These are phyloP conservation scores for Aphelenchoides fujianensis DNA, from an alignment of 1,140 invertebrate species.

Conservation along the genomic window DNA sequence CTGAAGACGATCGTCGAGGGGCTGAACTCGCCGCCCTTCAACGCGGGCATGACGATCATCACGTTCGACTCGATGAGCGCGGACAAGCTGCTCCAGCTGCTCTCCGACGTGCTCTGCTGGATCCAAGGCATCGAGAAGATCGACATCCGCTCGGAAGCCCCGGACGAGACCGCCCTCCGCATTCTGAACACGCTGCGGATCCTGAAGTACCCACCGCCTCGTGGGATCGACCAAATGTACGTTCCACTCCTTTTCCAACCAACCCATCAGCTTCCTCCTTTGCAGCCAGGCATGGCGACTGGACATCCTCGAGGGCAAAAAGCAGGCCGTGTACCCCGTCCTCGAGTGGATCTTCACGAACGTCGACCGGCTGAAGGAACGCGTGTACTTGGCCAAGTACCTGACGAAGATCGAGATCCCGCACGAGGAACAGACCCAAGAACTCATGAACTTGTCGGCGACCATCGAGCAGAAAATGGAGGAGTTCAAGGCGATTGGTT, in stretches of 20 bases:
- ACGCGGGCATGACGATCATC: conserved; percentile 36
- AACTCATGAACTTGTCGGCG: conserved; percentile 31
- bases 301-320: conserved; percentile 51
- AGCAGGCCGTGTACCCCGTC: conserved; percentile 45
- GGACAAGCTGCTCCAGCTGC: conserved; percentile 35
- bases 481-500: conserved; percentile 45
- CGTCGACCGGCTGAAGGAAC: conserved; percentile 48
- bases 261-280: not conserved
- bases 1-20: conserved; percentile 44
- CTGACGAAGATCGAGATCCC: conserved; percentile 50
- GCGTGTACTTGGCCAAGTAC: conserved; percentile 49
- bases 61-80: conserved; percentile 44
- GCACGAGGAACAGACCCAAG: conserved; percentile 40
- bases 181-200: conserved; percentile 45
- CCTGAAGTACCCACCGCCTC: conserved; percentile 48
- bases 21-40: conserved; percentile 41
- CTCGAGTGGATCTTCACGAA: conserved; percentile 55
- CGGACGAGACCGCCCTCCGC: conserved; percentile 48
- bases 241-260: conserved; percentile 19
- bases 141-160: conserved; percentile 48
- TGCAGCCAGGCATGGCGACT: conserved; percentile 49
- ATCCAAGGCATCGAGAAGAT: conserved; percentile 34
- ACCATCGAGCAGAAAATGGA: conserved; percentile 49
- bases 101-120: conserved; percentile 47
- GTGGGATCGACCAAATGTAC: conserved; percentile 51